Evolutionary conservation across 2,797 vertebrate species (phyloP).

Genomic region (Chelonia mydas): DNA sequence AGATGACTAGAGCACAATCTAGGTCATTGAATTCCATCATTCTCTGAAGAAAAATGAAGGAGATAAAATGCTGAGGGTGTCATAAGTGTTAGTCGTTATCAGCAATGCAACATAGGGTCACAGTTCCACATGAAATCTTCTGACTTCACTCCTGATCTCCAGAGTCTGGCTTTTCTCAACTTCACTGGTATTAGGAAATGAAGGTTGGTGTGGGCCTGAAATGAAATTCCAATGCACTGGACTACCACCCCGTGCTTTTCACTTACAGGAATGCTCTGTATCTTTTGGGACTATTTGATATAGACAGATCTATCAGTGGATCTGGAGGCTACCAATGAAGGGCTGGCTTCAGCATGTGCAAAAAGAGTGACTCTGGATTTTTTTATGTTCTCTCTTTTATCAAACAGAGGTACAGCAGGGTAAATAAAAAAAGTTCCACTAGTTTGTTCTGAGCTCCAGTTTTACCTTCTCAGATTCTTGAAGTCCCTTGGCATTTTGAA

Average conservation of each 20-base stretch:
- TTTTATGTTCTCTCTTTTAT: neutral
- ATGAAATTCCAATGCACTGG: neutral
- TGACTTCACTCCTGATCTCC: neutral
- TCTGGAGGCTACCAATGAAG: neutral
- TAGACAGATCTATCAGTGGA: neutral
- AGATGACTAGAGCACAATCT: neutral
- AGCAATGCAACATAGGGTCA: rapidly evolving
- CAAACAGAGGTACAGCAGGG: neutral
- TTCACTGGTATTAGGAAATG: neutral
- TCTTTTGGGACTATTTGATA: neutral
- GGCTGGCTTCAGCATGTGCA: rapidly evolving
- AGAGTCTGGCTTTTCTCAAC: neutral
- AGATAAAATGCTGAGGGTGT: neutral
- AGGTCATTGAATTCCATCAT: neutral
- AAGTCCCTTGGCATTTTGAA: neutral
- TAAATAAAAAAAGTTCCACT: neutral
- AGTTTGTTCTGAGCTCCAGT: neutral
- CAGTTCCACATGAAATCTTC: neutral
- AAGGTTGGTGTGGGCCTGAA: neutral
- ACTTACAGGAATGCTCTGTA: neutral
- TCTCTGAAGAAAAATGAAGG: neutral
- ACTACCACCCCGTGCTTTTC: neutral
- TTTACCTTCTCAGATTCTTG: neutral
- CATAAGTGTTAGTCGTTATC: neutral
- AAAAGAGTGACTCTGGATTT: neutral